These are phyloP conservation scores for Cichlasoma orientale DNA, from an alignment of 2,797 vertebrate genomes.

Conservation along the genomic window DNA sequence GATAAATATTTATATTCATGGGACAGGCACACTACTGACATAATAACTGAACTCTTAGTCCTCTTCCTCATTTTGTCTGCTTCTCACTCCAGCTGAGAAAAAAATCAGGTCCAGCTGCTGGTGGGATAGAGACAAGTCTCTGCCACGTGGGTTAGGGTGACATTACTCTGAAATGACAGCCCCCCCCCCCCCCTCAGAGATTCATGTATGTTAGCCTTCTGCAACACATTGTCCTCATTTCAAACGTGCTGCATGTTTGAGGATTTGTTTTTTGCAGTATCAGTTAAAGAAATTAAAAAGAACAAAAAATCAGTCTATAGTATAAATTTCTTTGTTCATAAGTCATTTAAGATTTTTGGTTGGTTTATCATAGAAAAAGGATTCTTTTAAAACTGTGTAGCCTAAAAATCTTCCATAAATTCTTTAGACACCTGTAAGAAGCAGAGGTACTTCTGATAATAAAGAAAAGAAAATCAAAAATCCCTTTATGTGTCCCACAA, in stretches of 20 bases:
- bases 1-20: slow-evolving; percentile 49
- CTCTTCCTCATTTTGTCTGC: slow-evolving; percentile 10
- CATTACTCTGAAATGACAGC: not conserved
- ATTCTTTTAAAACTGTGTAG: not conserved
- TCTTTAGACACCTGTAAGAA: not conserved
- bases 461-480: too few relatives aligned
- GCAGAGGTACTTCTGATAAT: not conserved
- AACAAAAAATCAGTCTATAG: not conserved
- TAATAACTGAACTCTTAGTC: slow-evolving; percentile 14
- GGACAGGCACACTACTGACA: slow-evolving; percentile 14
- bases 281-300: not conserved
- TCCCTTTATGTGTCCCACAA: too few relatives aligned
- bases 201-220: not conserved
- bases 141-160: not conserved
- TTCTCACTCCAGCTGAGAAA: slow-evolving; percentile 3
- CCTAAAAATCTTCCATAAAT: not conserved
- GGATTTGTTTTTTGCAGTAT: not conserved
- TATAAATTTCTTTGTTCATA: not conserved
- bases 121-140: not conserved
- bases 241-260: not conserved
- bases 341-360: not conserved
- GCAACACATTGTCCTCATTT: slow-evolving; percentile 4
- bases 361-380: not conserved
- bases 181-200: not conserved
- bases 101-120: not conserved